A percentile compares a stretch with the other conserved stretches of the same genome.
Evolutionary conservation across 2,888 invertebrate species (phyloP).

Genomic region (Mantis religiosa): DNA sequence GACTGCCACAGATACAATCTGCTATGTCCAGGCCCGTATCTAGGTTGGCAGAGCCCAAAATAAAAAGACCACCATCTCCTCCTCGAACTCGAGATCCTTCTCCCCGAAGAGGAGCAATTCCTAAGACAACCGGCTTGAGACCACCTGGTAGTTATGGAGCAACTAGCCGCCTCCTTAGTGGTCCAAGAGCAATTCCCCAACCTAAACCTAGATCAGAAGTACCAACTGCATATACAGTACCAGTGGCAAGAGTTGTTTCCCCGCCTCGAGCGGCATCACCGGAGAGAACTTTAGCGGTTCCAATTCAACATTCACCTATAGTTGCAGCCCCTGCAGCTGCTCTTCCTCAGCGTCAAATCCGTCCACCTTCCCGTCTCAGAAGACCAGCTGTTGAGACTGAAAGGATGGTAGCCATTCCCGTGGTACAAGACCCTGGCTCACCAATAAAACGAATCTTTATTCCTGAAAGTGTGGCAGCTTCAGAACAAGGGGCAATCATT

Average conservation of each 20-base stretch:
- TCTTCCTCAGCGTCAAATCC: neutral
- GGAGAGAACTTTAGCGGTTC: neutral
- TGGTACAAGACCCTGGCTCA: neutral
- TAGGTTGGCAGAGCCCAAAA: too few species aligned
- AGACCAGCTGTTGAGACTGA: neutral
- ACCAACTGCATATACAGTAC: neutral
- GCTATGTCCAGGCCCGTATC: neutral
- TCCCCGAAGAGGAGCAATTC: neutral
- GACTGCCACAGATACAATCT: too few species aligned
- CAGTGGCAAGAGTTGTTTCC: neutral
- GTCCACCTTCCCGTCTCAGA: neutral
- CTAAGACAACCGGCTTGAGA: neutral
- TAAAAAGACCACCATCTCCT: neutral
- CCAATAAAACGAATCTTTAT: neutral
- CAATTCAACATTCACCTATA: neutral
- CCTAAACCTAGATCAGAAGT: neutral
- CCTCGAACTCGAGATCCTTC: neutral
- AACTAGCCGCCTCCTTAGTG: neutral
- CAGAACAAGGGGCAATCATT: neutral
- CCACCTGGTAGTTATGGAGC: neutral
- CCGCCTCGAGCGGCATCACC: too few species aligned
- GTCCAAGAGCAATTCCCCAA: too few species aligned
- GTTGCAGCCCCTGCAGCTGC: too few species aligned
- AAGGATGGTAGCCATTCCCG: neutral
- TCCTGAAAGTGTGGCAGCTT: neutral